These are phyloP conservation scores for Apodemia mormo DNA, from an alignment of 2,888 invertebrate genomes.

Conservation along the genomic window DNA sequence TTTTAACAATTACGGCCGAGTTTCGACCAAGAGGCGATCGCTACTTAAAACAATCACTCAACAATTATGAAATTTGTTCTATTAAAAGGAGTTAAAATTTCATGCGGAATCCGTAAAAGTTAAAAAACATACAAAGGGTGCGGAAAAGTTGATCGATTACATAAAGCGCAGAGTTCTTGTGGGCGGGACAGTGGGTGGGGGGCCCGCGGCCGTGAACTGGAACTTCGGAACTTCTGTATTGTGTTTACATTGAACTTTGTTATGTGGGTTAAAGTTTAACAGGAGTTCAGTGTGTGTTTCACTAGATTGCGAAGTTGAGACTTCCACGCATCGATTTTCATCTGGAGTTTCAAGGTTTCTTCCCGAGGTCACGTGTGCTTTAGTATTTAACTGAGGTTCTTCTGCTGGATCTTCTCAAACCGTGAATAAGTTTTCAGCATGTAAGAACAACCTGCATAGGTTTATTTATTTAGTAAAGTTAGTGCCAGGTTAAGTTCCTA, in stretches of 20 bases:
- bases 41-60: too few relatives aligned
- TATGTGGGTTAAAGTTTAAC: slow-evolving; percentile 82
- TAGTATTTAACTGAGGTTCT: slow-evolving; percentile 18
- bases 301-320: slow-evolving; percentile 72
- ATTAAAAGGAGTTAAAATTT: not conserved
- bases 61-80: not conserved
- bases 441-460: too few relatives aligned
- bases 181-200: slow-evolving; percentile 47
- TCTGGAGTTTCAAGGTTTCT: slow-evolving; percentile 75
- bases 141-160: slow-evolving; percentile 26
- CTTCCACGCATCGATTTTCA: slow-evolving; percentile 78
- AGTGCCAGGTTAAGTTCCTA: too few relatives aligned
- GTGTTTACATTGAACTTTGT: slow-evolving; percentile 82
- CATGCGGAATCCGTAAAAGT: not conserved
- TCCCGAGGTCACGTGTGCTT: slow-evolving; percentile 35
- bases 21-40: too few relatives aligned
- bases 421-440: too few relatives aligned
- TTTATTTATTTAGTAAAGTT: too few relatives aligned
- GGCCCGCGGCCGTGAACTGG: slow-evolving; percentile 78
- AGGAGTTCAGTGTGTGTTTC: slow-evolving; percentile 79
- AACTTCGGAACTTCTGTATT: slow-evolving; percentile 79
- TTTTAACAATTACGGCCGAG: too few relatives aligned
- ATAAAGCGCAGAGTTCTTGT: slow-evolving; percentile 39
- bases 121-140: not conserved
- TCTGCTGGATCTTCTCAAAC: not conserved